Conservation (phyloP, 2,797 vertebrate genomes). For the Semaprochilodus insignis region DNA sequence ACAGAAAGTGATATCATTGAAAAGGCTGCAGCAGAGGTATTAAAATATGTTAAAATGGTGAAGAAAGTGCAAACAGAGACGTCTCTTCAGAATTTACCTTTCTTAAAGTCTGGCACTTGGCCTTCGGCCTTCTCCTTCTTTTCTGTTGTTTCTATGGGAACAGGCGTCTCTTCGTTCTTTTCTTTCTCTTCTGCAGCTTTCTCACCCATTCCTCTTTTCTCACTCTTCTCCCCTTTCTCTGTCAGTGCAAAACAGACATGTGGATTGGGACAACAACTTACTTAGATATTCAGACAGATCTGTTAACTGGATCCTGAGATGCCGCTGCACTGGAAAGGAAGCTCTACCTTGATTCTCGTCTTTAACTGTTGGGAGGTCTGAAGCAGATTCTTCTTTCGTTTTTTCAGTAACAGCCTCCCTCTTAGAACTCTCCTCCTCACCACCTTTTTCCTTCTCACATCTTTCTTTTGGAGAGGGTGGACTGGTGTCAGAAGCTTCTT, state of each 20-base stretch:
- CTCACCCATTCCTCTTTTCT: conserved; percentile 65
- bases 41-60: neutral
- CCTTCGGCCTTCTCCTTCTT: conserved; percentile 79
- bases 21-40: neutral
- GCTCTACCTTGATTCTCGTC: conserved; percentile 75
- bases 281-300: neutral
- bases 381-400: conserved; percentile 51
- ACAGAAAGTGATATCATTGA: neutral
- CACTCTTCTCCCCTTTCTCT: conserved; percentile 64
- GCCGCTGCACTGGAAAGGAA: neutral
- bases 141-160: conserved; percentile 73
- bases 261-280: neutral
- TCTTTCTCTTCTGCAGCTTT: conserved; percentile 67
- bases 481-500: conserved; percentile 54
- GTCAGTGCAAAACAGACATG: conserved; percentile 33
- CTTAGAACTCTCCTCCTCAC: conserved; percentile 55
- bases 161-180: conserved; percentile 72
- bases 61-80: neutral
- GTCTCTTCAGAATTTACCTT: conserved; percentile 73
- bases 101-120: conserved; percentile 78
- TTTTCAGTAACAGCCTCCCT: conserved; percentile 63
- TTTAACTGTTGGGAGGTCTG: conserved; percentile 64
- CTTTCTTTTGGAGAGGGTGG: conserved; percentile 72
- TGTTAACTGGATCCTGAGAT: too few relatives aligned
- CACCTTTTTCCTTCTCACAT: conserved; percentile 72